Conservation (phyloP, 2,113 vertebrate genomes). For the Ochotona princeps region DNA sequence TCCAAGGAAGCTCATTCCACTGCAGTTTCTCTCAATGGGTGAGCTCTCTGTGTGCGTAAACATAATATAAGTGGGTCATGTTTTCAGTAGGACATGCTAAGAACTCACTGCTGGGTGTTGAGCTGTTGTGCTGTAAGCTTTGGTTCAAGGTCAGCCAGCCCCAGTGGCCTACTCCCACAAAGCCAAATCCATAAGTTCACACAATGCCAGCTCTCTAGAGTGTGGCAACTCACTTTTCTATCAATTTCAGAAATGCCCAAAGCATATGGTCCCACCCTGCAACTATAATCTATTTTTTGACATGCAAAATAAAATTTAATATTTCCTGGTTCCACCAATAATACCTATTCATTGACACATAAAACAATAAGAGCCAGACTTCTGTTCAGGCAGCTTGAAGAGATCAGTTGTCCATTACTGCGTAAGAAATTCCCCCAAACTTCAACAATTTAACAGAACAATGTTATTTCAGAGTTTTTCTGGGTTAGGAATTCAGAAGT, state of each 20-base stretch:
- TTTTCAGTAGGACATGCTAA: conserved; percentile 28
- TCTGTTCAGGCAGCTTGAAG: not conserved
- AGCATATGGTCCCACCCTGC: not conserved
- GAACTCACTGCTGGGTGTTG: conserved; percentile 4
- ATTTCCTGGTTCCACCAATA: conserved; percentile 51
- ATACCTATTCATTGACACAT: conserved; percentile 10
- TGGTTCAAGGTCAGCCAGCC: conserved; percentile 29
- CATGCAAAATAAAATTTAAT: not conserved
- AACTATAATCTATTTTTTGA: conserved; percentile 38
- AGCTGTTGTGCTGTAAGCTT: conserved; percentile 35
- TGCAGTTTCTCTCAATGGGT: conserved; percentile 39
- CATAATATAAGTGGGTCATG: not conserved
- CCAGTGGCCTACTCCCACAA: not conserved
- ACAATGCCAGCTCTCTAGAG: conserved; percentile 26
- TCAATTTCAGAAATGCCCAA: conserved; percentile 48
- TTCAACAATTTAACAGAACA: conserved; percentile 29
- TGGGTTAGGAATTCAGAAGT: conserved; percentile 48
- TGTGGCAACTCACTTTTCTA: not conserved
- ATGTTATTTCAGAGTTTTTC: conserved; percentile 30
- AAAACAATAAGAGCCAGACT: conserved; percentile 32
- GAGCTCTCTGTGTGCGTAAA: conserved; percentile 31
- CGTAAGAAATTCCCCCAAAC: conserved; percentile 19
- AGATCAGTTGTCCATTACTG: conserved; percentile 25
- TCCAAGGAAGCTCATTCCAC: not conserved
- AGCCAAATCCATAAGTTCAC: conserved; percentile 12